A percentile compares a stretch with the other conserved stretches of the same genome.
These are phyloP conservation scores for Pachyuromys duprasi DNA, from an alignment of 2,797 vertebrate genomes.

Conservation along the genomic window DNA sequence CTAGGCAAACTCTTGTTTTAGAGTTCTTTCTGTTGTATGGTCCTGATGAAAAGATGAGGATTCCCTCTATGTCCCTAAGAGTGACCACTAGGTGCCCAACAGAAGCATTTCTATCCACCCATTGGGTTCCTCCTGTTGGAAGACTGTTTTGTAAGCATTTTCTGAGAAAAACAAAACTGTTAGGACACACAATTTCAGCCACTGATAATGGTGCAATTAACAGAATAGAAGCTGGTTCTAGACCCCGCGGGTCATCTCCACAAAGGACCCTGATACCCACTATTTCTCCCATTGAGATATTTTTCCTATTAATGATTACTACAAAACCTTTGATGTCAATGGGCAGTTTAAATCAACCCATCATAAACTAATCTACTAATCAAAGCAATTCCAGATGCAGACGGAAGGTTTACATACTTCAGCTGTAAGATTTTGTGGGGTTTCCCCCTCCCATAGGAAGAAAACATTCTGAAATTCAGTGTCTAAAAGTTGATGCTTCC, in stretches of 20 bases:
- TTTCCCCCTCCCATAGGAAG: neutral
- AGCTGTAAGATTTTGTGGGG: neutral
- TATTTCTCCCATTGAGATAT: neutral
- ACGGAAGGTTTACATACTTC: neutral
- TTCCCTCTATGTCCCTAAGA: conserved; percentile 40
- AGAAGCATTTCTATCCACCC: conserved; percentile 40
- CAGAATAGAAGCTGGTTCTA: neutral
- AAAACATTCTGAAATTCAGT: neutral
- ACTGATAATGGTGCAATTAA: too few species aligned
- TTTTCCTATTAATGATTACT: conserved; percentile 40
- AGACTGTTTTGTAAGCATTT: neutral
- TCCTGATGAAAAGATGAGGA: conserved; percentile 40
- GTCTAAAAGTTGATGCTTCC: neutral
- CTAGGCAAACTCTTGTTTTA: conserved; percentile 47
- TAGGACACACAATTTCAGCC: neutral
- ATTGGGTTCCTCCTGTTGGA: neutral
- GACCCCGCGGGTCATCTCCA: neutral
- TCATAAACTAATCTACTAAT: conserved; percentile 41
- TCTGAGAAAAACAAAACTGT: neutral
- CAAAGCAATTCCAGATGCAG: neutral
- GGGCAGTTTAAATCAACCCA: conserved; percentile 44
- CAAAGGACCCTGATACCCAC: too few species aligned
- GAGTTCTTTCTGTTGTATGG: conserved; percentile 51
- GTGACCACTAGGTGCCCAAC: neutral
- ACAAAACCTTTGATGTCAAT: conserved; percentile 47